Conservation (phyloP, 2,797 vertebrate genomes). For the Petrocephalus sullivani region DNA sequence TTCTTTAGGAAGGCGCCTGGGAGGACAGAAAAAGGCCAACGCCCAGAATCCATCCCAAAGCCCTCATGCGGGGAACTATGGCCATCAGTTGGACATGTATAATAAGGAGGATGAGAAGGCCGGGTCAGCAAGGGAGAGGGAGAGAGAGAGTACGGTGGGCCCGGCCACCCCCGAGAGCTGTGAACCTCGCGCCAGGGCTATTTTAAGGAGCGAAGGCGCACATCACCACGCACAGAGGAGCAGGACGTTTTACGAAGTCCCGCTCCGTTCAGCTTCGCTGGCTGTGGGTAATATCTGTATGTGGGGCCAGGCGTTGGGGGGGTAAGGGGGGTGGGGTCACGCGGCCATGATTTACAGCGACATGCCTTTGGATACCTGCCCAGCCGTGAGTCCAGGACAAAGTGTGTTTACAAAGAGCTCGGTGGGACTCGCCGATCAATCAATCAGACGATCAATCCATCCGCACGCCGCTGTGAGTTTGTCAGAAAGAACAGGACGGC, state of each 20-base stretch:
- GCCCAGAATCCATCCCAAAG: neutral
- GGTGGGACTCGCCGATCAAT: neutral
- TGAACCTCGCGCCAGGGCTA: neutral
- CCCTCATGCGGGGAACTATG: neutral
- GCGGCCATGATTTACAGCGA: neutral
- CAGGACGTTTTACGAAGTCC: neutral
- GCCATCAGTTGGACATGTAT: neutral
- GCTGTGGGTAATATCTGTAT: neutral
- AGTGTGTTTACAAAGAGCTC: slow-evolving; percentile 2
- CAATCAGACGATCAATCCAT: neutral
- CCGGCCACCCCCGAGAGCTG: neutral
- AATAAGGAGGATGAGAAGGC: neutral
- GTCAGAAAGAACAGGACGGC: neutral
- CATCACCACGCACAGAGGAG: neutral
- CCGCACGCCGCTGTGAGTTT: neutral
- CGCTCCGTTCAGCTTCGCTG: neutral
- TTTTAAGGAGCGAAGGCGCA: neutral
- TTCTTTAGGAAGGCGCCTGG: neutral
- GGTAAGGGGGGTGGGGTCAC: neutral
- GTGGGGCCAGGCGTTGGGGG: neutral
- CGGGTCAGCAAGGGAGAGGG: neutral
- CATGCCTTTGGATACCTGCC: neutral
- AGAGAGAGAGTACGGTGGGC: neutral
- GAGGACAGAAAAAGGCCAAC: neutral
- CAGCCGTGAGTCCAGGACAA: slow-evolving; percentile 1